Percentiles rank a stretch among this genome's conserved stretches.
Evolutionary conservation across 2,113 vertebrate genomes (phyloP).

Genomic region (Mastomys coucha): DNA sequence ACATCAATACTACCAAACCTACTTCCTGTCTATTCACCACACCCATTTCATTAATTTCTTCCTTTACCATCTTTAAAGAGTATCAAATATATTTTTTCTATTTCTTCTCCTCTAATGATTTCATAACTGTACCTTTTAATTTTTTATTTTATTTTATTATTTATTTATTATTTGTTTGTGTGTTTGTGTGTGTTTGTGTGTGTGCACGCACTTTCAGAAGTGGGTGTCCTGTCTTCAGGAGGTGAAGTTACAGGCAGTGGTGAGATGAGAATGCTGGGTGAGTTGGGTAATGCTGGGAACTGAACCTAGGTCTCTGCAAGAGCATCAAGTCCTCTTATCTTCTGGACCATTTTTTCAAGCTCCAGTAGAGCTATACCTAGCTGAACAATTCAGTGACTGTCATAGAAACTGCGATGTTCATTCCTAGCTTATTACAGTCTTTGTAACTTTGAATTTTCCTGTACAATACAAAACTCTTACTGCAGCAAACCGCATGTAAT

Average conservation of each 20-base stretch:
- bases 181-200: no score
- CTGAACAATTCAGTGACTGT: neutral
- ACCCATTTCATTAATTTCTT: neutral
- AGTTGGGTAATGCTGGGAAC: neutral
- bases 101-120: neutral
- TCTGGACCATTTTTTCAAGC: neutral
- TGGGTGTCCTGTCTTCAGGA: neutral
- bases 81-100: neutral
- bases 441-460: neutral
- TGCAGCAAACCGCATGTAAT: neutral
- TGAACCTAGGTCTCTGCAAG: neutral
- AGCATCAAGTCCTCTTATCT: neutral
- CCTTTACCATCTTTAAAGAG: neutral
- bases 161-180: neutral
- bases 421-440: neutral
- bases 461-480: neutral
- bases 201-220: accelerated
- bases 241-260: neutral
- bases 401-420: neutral
- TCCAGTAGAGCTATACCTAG: neutral
- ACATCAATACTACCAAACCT: neutral
- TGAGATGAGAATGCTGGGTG: neutral
- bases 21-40: neutral
- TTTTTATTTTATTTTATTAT: neutral
- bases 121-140: neutral